Evolutionary conservation across 1,140 invertebrate species (phyloP).

Genomic region (Papilio aristodemus): DNA sequence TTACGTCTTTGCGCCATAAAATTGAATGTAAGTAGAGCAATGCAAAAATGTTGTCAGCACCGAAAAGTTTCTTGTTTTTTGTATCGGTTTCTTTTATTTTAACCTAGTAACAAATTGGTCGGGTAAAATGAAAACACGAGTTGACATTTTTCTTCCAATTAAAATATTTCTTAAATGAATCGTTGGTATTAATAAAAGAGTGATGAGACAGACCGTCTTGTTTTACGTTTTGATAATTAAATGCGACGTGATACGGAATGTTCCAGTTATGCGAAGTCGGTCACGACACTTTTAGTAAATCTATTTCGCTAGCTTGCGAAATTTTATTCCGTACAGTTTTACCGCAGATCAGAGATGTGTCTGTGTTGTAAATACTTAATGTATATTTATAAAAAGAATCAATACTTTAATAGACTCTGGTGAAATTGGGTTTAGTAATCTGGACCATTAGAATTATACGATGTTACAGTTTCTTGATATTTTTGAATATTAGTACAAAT

Average conservation of each 20-base stretch:
- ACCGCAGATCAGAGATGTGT: slow-evolving; percentile 6
- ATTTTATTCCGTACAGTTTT: slow-evolving; percentile 16
- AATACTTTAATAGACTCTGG: background rate
- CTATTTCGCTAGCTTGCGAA: slow-evolving; percentile 31
- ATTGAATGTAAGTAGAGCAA: slow-evolving; percentile 21
- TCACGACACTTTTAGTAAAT: slow-evolving; percentile 23
- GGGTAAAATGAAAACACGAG: background rate
- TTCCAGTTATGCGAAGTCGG: slow-evolving; percentile 23
- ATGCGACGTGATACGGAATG: slow-evolving; percentile 15
- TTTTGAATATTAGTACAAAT: background rate
- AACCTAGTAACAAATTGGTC: slow-evolving; percentile 5
- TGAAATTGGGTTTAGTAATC: background rate
- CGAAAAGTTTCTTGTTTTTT: slow-evolving; percentile 12
- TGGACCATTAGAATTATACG: background rate
- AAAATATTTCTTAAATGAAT: slow-evolving; percentile 9
- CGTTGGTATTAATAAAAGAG: background rate
- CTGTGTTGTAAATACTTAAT: slow-evolving; percentile 17
- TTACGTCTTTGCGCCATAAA: slow-evolving; percentile 19
- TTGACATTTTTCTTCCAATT: slow-evolving; percentile 20
- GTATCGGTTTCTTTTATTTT: slow-evolving; percentile 9
- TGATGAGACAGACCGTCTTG: slow-evolving; percentile 8
- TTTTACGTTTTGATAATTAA: slow-evolving; percentile 23
- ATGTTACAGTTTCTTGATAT: background rate
- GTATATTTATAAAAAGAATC: slow-evolving; percentile 12
- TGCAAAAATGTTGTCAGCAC: slow-evolving; percentile 8